phyloP scores from a whole-genome alignment of 1,140 invertebrate genomes.

The Rhopalosiphum maidis region DNA sequence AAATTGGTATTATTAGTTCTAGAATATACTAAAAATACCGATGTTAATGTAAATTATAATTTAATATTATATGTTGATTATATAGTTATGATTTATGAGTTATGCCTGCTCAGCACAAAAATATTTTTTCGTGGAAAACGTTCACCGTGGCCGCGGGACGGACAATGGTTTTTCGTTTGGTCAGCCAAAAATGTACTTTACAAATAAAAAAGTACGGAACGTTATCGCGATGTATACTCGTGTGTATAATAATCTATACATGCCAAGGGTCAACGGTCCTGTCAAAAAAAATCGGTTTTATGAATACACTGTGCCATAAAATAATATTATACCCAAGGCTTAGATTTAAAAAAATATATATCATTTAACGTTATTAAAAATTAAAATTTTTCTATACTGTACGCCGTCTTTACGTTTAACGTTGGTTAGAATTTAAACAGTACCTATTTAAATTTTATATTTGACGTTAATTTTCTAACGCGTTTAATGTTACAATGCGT shows the following conservation, averaged over 20 bases:
- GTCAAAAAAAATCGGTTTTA: neutral
- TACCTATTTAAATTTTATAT: neutral
- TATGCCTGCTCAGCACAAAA: neutral
- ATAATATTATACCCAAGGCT: neutral
- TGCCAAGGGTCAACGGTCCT: neutral
- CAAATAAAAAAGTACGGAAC: neutral
- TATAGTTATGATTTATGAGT: neutral
- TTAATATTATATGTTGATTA: neutral
- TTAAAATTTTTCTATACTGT: too few relatives aligned
- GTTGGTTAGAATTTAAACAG: neutral
- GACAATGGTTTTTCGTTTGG: neutral
- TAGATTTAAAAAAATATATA: neutral
- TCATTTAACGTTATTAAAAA: neutral
- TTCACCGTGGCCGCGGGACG: neutral
- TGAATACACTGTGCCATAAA: neutral
- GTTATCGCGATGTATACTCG: neutral
- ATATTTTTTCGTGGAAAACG: neutral
- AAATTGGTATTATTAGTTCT: neutral
- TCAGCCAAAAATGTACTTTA: constrained; percentile 5
- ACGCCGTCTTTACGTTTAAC: too few relatives aligned
- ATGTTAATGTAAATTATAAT: neutral
- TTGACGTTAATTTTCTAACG: neutral
- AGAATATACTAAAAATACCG: neutral
- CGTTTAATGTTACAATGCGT: neutral
- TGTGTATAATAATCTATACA: neutral